These are phyloP conservation scores for Pachypsylla venusta DNA, from an alignment of 1,140 invertebrate genomes.

Conservation along the genomic window DNA sequence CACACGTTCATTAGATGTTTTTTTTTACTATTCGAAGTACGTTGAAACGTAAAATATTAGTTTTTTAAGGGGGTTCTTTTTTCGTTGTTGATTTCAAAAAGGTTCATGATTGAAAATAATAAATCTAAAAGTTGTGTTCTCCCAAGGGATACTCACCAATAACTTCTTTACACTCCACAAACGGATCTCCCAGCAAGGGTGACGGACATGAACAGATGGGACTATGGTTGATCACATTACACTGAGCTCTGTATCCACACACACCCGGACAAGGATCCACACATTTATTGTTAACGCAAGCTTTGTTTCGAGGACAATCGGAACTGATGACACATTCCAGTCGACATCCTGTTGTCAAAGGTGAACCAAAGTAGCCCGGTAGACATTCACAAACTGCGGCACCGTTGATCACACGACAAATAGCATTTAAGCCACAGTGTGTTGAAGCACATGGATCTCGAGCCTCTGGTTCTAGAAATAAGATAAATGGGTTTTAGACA, in stretches of 20 bases:
- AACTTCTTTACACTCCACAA: conserved; percentile 44
- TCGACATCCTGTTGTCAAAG: conserved; percentile 41
- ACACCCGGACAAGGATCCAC: conserved; percentile 54
- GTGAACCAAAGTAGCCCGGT: conserved; percentile 43
- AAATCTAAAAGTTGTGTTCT: no score
- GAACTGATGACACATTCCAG: conserved; percentile 60
- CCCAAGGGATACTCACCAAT: conserved; percentile 31
- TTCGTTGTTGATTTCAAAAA: no score
- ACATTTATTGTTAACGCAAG: conserved; percentile 57
- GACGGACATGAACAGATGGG: conserved; percentile 61
- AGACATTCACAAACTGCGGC: conserved; percentile 52
- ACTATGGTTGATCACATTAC: conserved; percentile 59
- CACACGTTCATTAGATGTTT: no score
- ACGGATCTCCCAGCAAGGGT: conserved; percentile 56
- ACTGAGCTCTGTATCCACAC: conserved; percentile 49
- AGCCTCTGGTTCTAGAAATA: no score
- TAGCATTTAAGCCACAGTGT: conserved; percentile 50
- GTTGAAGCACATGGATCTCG: conserved; percentile 48
- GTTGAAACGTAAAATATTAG: no score
- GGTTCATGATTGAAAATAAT: no score
- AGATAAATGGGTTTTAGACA: no score
- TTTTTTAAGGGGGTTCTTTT: no score
- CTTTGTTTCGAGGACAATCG: conserved; percentile 52
- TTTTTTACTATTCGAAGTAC: no score
- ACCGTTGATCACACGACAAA: conserved; percentile 38